Evolutionary conservation across 2,888 invertebrate species (phyloP).

Genomic region (Rosalia funebris): DNA sequence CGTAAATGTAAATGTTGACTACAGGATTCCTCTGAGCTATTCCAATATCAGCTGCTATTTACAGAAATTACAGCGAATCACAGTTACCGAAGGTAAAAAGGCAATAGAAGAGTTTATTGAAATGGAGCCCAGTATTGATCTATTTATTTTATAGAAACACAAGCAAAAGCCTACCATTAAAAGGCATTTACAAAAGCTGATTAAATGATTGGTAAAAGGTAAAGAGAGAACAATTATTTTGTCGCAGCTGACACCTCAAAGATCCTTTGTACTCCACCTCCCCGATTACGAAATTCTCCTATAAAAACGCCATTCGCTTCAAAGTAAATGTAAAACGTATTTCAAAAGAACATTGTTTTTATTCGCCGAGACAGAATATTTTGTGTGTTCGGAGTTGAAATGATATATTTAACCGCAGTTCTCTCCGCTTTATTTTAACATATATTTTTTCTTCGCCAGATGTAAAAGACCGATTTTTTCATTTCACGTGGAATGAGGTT

Average conservation of each 20-base stretch:
- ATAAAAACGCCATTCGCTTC: conserved; percentile 9
- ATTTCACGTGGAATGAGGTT: not conserved
- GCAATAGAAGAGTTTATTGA: too few species aligned
- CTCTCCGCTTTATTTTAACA: conserved; percentile 4
- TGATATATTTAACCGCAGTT: not conserved
- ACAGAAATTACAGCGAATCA: too few species aligned
- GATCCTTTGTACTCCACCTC: not conserved
- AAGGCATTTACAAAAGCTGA: not conserved
- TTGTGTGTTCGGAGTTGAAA: not conserved
- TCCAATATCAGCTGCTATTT: too few species aligned
- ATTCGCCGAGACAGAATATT: not conserved
- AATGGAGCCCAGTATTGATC: too few species aligned
- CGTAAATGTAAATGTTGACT: too few species aligned
- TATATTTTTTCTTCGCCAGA: not conserved
- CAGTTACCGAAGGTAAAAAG: too few species aligned
- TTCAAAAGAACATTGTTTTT: conserved; percentile 15
- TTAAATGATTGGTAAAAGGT: not conserved
- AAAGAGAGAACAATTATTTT: not conserved
- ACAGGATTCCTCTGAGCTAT: too few species aligned
- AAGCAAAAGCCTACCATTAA: too few species aligned
- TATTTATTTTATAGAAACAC: too few species aligned
- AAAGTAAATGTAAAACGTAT: conserved; percentile 7
- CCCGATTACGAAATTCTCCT: not conserved
- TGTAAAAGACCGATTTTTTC: not conserved
- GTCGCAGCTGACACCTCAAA: not conserved